Evolutionary conservation across 1,140 invertebrate genomes (phyloP), one percentile per base, ranked within the genome.

Genomic region (Cryptotermes secundus): DNA sequence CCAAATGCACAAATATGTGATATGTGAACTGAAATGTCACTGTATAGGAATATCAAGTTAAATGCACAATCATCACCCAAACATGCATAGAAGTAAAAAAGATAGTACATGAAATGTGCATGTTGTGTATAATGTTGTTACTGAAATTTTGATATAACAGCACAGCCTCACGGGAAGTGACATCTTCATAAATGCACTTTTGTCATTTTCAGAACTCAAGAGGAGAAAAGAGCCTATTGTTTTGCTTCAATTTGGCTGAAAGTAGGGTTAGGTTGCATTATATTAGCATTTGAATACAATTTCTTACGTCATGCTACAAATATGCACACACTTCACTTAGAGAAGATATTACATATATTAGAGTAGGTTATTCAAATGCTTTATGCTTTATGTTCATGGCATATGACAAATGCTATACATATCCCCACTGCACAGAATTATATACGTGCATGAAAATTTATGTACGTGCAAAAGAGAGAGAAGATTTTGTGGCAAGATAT

Each of bases 1-100:
- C 59, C 59, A 72, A 72, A 72, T 31, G 59, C 59, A 72, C n/a
- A 72, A 72, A 72, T 72, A 72, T 72, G 59, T 72, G 59, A 72
- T 72, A 72, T 72, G 59, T 72, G 59, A 72, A 72, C 26, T 72
- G 59, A 72, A 72, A 6, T 72, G 59, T 72, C 31, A 72, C 59
- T 72, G 31, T 72, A 72, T 6, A 31, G n/a, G 59, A 72, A 72
- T 72, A 72, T 72, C 59, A 72, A 72, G n/a, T 72, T 72, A 72
- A 72, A 72, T 72, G 59, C 59, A 72, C 59, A 12, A 31, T 72
- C 59, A 31, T 72, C 59, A 31, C 59, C n/a, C 59, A 72, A 72
- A 72, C 59, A 72, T 72, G 59, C 59, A 72, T n/a, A 31, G 59
- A 72, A 16, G 3, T 24, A 59, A 3, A 72, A 72, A 26, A 26